Evolutionary conservation across 2,113 vertebrate species (phyloP), one percentile per base, ranked within the genome.

Genomic region (Peromyscus polionotus): DNA sequence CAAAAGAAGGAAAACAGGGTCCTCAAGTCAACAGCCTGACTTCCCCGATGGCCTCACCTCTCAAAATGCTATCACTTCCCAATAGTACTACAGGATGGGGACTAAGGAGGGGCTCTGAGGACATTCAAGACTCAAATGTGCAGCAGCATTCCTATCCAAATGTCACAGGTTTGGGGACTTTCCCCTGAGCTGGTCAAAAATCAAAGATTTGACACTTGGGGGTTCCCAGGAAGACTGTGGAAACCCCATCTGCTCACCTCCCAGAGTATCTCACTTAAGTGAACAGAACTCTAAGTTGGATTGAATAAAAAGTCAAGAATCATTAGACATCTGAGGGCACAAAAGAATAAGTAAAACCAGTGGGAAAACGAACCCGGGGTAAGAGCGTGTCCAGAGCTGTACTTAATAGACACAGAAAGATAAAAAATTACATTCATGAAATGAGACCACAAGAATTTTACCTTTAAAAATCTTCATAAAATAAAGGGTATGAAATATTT

Each of bases 341-440:
- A 67, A 67, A 94, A 91, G 83, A 65, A 65, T 81, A 94, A 91
- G 73, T 75, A 59, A 91, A 88, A 73, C 45, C 22, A 91, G 13
- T 12, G 48, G 59, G 39, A 67, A 51, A 48, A 83, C 16, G 13
- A 84, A 70, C 59, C 88, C 84, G 31, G 51, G 26, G 68, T 42
- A 61, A 68, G 63, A 73, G 5, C 7, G 5, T 76, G 39, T 57
- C 33, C 89, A 77, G 59, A 68, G 59, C 59, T 54, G 2, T 63
- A 67, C 81, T 83, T 88, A 94, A 84, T 54, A 92, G 28, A 22
- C 39, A 84, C 51, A 63, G n/a, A 88, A 96, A 92, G 68, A 67
- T 73, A 73, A 92, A 88, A 61, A n/a, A 81, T 61, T 88, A 20
- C 26, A 70, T 20, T 26, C 20, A 36, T 94, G 39, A 83, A 76